Evolutionary conservation across 2,888 invertebrate genomes (phyloP).

Genomic region (Eueremaeus valkanovi): DNA sequence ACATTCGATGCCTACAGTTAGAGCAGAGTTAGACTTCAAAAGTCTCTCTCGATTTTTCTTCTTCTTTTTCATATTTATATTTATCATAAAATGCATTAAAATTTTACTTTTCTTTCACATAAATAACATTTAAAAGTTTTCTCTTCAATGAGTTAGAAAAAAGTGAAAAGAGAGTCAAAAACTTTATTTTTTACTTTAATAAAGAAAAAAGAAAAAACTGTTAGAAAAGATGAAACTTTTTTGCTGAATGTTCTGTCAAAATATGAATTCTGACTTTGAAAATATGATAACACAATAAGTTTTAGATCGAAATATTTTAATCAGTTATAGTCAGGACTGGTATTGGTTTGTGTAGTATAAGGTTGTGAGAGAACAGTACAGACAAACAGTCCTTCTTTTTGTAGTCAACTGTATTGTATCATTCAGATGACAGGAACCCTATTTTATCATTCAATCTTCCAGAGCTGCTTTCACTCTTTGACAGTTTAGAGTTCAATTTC

Average conservation of each 20-base stretch:
- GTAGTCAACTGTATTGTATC: background rate
- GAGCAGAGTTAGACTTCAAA: background rate
- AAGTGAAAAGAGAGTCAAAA: too few species aligned
- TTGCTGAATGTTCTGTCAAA: conserved; percentile 13
- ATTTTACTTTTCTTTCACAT: background rate
- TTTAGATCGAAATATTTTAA: conserved; percentile 31
- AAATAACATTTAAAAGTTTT: conserved; percentile 13
- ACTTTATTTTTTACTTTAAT: background rate
- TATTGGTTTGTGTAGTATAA: background rate
- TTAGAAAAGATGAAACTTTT: background rate
- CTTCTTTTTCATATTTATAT: background rate
- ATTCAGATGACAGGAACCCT: conserved; percentile 19
- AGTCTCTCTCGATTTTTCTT: background rate
- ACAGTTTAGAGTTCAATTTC: conserved; percentile 32
- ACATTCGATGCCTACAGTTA: too few species aligned
- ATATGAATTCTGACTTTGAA: conserved; percentile 13
- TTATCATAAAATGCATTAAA: conserved; percentile 20
- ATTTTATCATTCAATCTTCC: conserved; percentile 31
- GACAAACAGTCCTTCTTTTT: conserved; percentile 4
- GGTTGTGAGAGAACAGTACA: background rate
- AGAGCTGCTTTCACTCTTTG: conserved; percentile 20
- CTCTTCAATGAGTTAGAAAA: background rate
- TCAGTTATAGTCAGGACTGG: conserved; percentile 33
- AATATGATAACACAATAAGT: conserved; percentile 19
- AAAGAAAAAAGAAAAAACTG: background rate